These are phyloP conservation scores for Potamilus streckersoni DNA, from an alignment of 1,140 invertebrate genomes.

Conservation along the genomic window DNA sequence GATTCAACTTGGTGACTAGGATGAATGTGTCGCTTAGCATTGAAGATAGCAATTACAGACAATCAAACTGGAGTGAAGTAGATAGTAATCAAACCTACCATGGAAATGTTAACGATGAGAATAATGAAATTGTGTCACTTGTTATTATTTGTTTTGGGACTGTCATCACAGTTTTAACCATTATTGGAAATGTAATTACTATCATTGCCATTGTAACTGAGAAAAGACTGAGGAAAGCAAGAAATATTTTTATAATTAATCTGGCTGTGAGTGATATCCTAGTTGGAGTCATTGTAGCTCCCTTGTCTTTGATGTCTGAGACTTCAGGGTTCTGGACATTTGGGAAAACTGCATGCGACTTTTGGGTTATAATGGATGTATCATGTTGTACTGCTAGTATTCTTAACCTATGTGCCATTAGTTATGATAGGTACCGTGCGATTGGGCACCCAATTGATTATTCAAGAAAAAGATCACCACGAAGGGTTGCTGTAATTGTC, in stretches of 20 bases:
- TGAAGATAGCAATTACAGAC: no score
- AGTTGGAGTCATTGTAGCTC: constrained; percentile 74
- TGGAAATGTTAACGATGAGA: no score
- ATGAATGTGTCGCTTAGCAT: no score
- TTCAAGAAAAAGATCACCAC: constrained; percentile 83
- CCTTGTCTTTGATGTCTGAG: constrained; percentile 48
- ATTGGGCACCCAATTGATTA: constrained; percentile 70
- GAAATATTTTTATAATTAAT: constrained; percentile 94
- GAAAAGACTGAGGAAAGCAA: constrained; percentile 81
- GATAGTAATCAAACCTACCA: no score
- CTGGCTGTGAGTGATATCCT: constrained; percentile 92
- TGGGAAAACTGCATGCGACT: constrained; percentile 64
- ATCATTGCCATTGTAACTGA: constrained; percentile 23
- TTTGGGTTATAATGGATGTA: constrained; percentile 70
- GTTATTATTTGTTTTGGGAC: constrained; percentile 1
- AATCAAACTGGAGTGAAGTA: no score
- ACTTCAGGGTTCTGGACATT: constrained; percentile 63
- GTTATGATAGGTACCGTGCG: constrained; percentile 70
- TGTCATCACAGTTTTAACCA: constrained; percentile 13
- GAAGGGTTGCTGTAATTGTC: constrained; percentile 89
- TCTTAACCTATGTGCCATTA: constrained; percentile 71
- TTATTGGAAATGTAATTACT: constrained; percentile 27
- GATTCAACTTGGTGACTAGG: no score
- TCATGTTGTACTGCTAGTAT: constrained; percentile 71
- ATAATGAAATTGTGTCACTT: no score